phyloP scores from a whole-genome alignment of 2,113 vertebrate species.

The Dasyurus viverrinus region DNA sequence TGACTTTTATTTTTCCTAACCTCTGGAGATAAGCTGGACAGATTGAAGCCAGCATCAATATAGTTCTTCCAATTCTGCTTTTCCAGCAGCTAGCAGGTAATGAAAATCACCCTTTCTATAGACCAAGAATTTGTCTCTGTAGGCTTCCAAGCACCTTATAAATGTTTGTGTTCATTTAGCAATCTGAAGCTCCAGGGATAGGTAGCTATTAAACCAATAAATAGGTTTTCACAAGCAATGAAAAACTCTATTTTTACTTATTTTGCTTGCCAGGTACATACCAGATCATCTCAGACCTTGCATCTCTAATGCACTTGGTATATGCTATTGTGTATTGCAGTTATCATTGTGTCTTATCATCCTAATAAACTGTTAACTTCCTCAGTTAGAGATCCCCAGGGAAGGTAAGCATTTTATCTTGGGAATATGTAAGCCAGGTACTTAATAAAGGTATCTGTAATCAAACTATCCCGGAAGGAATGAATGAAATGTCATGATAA shows the following conservation, averaged over 20 bases:
- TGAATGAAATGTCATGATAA: not conserved
- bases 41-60: conserved; percentile 21
- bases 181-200: not conserved
- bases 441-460: not conserved
- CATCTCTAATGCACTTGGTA: not conserved
- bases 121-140: not conserved
- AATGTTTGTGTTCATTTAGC: not conserved
- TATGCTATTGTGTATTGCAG: not conserved
- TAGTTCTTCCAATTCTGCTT: not conserved
- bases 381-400: not conserved
- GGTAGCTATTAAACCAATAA: not conserved
- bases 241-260: not conserved
- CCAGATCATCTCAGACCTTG: not conserved
- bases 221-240: not conserved
- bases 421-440: not conserved
- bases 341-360: not conserved
- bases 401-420: not conserved
- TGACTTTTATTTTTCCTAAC: conserved; percentile 66
- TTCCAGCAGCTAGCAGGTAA: not conserved
- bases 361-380: not conserved
- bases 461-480: not conserved
- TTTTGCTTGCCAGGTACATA: not conserved
- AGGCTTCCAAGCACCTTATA: not conserved
- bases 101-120: not conserved
- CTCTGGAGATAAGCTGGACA: conserved; percentile 71